Evolutionary conservation across 1,140 invertebrate genomes (phyloP).

Genomic region (Temnothorax longispinosus): DNA sequence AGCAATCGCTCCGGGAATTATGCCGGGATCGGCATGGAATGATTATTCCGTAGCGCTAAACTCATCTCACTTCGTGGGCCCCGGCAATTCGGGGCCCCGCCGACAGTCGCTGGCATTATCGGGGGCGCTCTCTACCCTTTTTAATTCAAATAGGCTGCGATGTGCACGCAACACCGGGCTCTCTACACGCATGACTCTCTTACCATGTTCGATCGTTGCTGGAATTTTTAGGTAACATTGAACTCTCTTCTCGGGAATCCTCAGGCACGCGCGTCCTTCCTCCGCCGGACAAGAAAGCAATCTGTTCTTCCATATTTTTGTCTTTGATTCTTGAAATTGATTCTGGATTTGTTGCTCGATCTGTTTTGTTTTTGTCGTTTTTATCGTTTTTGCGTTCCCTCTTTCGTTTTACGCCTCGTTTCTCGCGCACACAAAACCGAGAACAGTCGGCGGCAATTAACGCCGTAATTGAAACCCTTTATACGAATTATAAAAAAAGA

Average conservation of each 20-base stretch:
- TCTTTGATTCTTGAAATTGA: neutral
- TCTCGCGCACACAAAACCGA: neutral
- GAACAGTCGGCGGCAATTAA: slow-evolving; percentile 12
- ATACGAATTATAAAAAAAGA: slow-evolving; percentile 11
- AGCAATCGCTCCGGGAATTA: slow-evolving; percentile 73
- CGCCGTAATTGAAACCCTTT: slow-evolving; percentile 21
- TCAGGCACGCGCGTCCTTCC: neutral
- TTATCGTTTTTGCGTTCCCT: neutral
- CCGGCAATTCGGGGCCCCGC: slow-evolving; percentile 61
- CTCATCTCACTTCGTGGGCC: slow-evolving; percentile 60
- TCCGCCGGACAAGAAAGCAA: neutral
- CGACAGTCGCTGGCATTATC: slow-evolving; percentile 41
- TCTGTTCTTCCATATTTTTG: neutral
- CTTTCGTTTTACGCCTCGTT: neutral
- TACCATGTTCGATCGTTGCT: slow-evolving; percentile 1
- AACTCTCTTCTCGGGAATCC: neutral
- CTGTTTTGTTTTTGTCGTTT: neutral
- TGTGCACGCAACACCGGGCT: slow-evolving; percentile 37
- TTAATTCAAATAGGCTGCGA: slow-evolving; percentile 60
- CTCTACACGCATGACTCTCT: slow-evolving; percentile 21
- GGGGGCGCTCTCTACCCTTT: slow-evolving; percentile 31
- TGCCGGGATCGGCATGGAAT: slow-evolving; percentile 70
- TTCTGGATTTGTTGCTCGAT: neutral
- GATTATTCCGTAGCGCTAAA: slow-evolving; percentile 73
- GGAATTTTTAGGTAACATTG: slow-evolving; percentile 8